Evolutionary conservation across 2,888 invertebrate genomes (phyloP).

Genomic region (Zonitis immaculata): DNA sequence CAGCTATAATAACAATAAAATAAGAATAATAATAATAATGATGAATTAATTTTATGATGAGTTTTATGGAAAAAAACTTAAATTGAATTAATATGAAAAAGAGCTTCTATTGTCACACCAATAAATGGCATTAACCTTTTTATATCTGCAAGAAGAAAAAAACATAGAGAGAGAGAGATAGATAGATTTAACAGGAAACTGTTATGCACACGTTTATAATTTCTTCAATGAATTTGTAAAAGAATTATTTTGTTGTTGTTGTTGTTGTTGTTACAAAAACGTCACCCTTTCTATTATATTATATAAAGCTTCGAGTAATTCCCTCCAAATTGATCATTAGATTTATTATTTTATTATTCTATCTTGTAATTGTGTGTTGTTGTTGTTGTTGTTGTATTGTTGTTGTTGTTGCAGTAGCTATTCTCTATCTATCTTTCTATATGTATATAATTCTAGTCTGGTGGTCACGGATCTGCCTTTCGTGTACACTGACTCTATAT

Average conservation of each 20-base stretch:
- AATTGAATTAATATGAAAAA: background rate
- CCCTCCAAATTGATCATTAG: background rate
- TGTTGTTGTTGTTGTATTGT: constrained; percentile 20
- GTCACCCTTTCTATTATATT: too few species aligned
- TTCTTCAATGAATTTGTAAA: constrained; percentile 9
- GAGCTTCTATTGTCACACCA: constrained; percentile 5
- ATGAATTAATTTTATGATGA: background rate
- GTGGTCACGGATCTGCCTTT: constrained; percentile 31
- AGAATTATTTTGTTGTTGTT: too few species aligned
- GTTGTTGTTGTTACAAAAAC: too few species aligned
- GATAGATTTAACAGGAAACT: constrained; percentile 13
- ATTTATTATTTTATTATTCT: constrained; percentile 1
- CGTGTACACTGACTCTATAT: constrained; percentile 22
- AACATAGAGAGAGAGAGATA: too few species aligned
- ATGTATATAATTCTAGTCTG: constrained; percentile 31
- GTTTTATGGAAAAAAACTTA: background rate
- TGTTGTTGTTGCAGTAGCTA: constrained; percentile 25
- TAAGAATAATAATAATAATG: too few species aligned
- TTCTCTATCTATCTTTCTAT: too few species aligned
- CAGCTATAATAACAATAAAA: background rate
- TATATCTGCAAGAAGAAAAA: constrained; percentile 9
- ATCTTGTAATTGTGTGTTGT: background rate
- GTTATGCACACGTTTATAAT: background rate
- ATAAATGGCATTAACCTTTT: constrained; percentile 19
- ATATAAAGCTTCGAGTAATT: background rate